Conservation (phyloP, 2,797 vertebrate genomes). For the Poliocrania exsul region DNA sequence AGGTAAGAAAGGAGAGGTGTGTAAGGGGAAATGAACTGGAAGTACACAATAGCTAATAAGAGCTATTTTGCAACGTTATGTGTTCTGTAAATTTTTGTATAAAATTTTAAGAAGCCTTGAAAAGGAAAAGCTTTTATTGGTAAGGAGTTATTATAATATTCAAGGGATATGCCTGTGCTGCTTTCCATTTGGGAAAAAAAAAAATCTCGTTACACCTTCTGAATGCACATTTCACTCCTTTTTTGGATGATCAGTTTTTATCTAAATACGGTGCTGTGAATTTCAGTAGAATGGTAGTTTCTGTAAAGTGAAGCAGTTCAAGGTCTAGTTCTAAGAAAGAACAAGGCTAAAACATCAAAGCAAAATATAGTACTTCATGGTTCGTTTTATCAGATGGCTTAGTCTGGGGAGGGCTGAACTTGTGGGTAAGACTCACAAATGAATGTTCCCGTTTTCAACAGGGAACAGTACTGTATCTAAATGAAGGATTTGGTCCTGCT, state of each 20-base stretch:
- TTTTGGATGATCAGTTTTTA: neutral
- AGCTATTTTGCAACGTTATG: neutral
- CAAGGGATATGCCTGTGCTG: neutral
- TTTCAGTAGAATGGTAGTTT: neutral
- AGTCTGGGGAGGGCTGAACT: neutral
- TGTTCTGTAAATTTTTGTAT: constrained; percentile 8
- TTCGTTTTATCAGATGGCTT: neutral
- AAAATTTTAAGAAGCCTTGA: neutral
- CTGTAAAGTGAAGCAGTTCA: neutral
- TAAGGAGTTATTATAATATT: neutral
- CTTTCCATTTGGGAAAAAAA: neutral
- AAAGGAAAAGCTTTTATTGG: neutral
- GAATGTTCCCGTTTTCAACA: neutral
- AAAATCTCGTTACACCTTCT: neutral
- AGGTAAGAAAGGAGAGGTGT: neutral
- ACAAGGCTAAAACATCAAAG: neutral
- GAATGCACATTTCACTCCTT: neutral
- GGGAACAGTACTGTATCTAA: neutral
- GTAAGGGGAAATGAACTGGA: neutral
- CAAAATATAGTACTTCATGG: neutral
- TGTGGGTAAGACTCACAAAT: neutral
- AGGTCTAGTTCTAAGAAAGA: neutral
- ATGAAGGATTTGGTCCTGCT: neutral
- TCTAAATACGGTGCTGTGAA: neutral
- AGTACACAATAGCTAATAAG: neutral